Percentiles rank a stretch among this genome's conserved stretches.
These are phyloP conservation scores for Trachemys scripta DNA, from an alignment of 2,113 vertebrate species.

Conservation along the genomic window DNA sequence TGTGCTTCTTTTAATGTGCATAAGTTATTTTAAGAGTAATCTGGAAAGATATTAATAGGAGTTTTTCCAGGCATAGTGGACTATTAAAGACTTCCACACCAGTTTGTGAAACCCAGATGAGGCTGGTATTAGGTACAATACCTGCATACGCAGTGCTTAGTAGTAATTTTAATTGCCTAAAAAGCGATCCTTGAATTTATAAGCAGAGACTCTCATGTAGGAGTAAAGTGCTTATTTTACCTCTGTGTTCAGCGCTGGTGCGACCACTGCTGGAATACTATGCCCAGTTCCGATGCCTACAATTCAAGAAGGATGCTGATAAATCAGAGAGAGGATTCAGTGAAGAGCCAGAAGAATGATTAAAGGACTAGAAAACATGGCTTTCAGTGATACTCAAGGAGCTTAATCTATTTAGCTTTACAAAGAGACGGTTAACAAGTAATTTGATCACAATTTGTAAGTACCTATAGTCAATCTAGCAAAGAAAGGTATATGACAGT, in stretches of 20 bases:
- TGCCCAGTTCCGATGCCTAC: not conserved
- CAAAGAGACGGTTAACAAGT: too few species aligned
- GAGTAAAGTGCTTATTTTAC: not conserved
- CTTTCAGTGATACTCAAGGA: not conserved
- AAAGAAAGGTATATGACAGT: not conserved
- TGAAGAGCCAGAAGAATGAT: not conserved
- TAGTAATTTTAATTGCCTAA: not conserved
- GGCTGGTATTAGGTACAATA: not conserved
- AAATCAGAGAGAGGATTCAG: not conserved
- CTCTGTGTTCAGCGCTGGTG: not conserved
- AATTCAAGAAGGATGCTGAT: not conserved
- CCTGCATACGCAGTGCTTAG: not conserved
- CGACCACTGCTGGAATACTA: not conserved
- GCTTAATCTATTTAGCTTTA: not conserved
- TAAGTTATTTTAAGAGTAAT: not conserved
- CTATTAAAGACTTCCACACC: not conserved
- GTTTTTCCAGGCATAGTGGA: not conserved
- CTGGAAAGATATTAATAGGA: not conserved
- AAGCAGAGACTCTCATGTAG: not conserved
- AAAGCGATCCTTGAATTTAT: not conserved
- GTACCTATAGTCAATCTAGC: not conserved
- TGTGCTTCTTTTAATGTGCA: not conserved
- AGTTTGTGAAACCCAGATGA: not conserved
- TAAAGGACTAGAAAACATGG: not conserved
- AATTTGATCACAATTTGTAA: too few species aligned